phyloP scores from a whole-genome alignment of 35 echinoderm and acorn worm genomes.

The Apostichopus parvimensis region DNA sequence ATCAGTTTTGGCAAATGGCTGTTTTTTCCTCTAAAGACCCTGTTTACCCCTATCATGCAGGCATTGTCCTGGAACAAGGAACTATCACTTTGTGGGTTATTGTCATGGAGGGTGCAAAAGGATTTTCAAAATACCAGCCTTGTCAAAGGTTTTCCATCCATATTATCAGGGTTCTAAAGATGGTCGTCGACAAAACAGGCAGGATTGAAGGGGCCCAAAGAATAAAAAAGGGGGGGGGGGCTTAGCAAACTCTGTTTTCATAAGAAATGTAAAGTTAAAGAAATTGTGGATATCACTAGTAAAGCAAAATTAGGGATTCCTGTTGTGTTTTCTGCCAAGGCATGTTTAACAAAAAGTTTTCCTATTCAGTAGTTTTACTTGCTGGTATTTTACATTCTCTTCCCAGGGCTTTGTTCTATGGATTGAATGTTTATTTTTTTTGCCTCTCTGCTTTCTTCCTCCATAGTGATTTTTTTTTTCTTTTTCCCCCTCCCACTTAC shows the following conservation, averaged over 20 bases:
- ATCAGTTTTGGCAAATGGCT: background rate
- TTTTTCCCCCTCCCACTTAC: background rate
- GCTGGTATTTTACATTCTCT: no score
- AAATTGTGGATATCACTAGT: conserved; percentile 41
- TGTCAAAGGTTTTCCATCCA: background rate
- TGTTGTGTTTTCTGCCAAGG: background rate
- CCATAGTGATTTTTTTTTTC: background rate
- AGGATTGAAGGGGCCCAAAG: background rate
- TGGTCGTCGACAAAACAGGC: background rate
- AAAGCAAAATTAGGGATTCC: conserved; percentile 17
- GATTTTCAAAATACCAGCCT: background rate
- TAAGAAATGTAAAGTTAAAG: conserved; percentile 48
- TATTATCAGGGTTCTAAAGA: conserved; percentile 16
- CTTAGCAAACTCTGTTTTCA: background rate
- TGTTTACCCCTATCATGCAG: conserved; percentile 4
- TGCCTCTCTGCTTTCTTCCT: background rate
- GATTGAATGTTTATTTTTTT: background rate
- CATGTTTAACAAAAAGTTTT: conserved; percentile 35
- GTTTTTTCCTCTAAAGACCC: background rate
- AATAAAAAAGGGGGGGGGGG: background rate
- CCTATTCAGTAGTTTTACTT: no score
- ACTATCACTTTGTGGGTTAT: conserved; percentile 1
- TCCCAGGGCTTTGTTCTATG: no score
- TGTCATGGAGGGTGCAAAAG: background rate
- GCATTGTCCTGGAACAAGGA: background rate